Conservation (phyloP, 2,113 vertebrate species). For the Silurus meridionalis region DNA sequence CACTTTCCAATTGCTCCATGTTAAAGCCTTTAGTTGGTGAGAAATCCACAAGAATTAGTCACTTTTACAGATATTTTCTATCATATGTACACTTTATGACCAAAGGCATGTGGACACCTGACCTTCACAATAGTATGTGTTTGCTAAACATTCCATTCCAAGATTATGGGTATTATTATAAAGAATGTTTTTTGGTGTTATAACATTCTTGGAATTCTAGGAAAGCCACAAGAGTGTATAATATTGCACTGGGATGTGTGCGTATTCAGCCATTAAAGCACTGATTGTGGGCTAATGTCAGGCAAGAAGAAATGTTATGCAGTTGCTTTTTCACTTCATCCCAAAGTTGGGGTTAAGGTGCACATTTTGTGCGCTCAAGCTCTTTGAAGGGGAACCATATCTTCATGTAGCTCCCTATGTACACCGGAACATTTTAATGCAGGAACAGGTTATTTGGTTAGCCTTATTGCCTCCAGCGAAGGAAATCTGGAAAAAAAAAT, state of each 20-base stretch:
- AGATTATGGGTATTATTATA: not conserved
- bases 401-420: not conserved
- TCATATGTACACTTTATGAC: not conserved
- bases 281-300: not conserved
- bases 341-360: not conserved
- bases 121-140: not conserved
- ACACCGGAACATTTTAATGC: not conserved
- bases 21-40: not conserved
- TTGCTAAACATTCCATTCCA: not conserved
- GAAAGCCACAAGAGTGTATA: not conserved
- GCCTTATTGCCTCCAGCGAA: not conserved
- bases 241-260: not conserved
- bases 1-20: not conserved
- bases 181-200: not conserved
- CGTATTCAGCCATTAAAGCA: not conserved
- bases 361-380: not conserved
- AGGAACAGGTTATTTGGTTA: not conserved
- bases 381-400: not conserved
- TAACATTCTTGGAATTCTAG: not conserved
- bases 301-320: not conserved
- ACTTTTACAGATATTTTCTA: not conserved
- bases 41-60: not conserved
- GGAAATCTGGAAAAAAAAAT: not conserved
- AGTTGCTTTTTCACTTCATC: not conserved
- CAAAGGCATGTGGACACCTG: not conserved